Base-by-base conservation (phyloP, 2,888 invertebrate species). In the Scaptomyza caliginosa region DNA sequence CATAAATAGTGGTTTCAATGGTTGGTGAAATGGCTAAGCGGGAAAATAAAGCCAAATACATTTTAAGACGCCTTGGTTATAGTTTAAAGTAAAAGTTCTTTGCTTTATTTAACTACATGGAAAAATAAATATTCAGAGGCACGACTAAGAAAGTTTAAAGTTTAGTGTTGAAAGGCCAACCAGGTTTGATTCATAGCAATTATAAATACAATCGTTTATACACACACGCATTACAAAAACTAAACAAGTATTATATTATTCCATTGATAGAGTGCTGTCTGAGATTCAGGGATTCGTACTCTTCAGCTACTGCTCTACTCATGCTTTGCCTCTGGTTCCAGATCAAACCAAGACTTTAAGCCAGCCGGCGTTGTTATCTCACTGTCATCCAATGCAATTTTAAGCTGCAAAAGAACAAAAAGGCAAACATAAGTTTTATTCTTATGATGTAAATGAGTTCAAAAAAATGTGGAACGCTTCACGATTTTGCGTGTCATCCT, bases 401-500 rank as follows among this genome's bases (percentile, higher is more conserved):
- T 90, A 0, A 89, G 65, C 91, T 91, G 55, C 45, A 80, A 73
- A 21, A 5, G 6, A 26, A 36, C n/a, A 16, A 0, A 54, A 6
- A n/a, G 16, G 3, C 26, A 8, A 16, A 21, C 1, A 8, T 11
- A n/a, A 5, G 16, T n/a, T n/a, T n/a, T n/a, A n/a, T 7, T 6
- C 5, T 34, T 50, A 2, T 26, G 2, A 26, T 1, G 26, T 24
- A 30, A 17, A 32, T 13, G 3, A 2, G n/a, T 4, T 4, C 50
- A 55, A 74, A 77, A 67, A 78, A 70, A 74, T 90, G 89, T 90
- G 90, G 90, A 90, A 95, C 95, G 95, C 95, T 95, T 95, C 95
- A 95, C 95, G 95, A 96, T 95, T 96, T 96, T 96, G 95, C 95
- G 95, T 95, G 95, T 95, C 95, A 96, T 96, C 95, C 95, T 95